These are phyloP conservation scores for Etheostoma spectabile DNA, from an alignment of 2,113 vertebrate genomes.

Conservation along the genomic window DNA sequence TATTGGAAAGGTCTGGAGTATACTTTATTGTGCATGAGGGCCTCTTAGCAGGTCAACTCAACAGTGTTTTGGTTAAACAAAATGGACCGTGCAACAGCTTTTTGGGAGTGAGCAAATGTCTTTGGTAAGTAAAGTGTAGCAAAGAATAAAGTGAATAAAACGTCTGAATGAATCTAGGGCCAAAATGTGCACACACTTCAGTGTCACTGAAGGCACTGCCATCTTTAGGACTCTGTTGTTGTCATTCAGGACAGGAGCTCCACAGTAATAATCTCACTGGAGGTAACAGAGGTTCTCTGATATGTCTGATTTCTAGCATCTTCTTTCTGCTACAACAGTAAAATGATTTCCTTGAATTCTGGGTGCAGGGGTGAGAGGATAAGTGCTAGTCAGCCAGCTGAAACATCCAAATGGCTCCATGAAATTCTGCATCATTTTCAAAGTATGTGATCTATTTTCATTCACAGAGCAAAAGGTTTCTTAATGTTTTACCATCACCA, in stretches of 20 bases:
- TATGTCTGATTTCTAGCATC: not conserved
- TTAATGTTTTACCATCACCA: too few species aligned
- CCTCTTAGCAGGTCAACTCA: slow-evolving; percentile 2
- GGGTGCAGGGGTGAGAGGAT: not conserved
- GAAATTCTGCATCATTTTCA: not conserved
- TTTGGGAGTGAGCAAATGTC: not conserved
- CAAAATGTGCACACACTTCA: not conserved
- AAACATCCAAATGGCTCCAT: not conserved
- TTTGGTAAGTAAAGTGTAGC: not conserved
- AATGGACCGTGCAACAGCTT: slow-evolving; percentile 12
- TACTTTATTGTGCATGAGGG: slow-evolving; percentile 16
- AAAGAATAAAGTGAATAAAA: not conserved
- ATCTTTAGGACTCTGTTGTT: slow-evolving; percentile 19
- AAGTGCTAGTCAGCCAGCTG: too few species aligned
- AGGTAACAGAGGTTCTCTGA: not conserved
- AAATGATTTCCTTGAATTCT: not conserved
- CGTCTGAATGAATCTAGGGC: not conserved
- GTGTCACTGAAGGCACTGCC: slow-evolving; percentile 12
- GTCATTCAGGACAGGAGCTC: slow-evolving; percentile 22
- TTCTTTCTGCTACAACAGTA: not conserved
- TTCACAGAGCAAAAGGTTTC: not conserved
- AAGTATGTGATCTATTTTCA: not conserved
- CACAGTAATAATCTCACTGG: not conserved
- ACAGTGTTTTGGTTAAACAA: slow-evolving; percentile 22
- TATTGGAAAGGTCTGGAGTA: not conserved